Evolutionary conservation across 2,888 invertebrate genomes (phyloP).

Genomic region (Sphaerophoria rueppellii): DNA sequence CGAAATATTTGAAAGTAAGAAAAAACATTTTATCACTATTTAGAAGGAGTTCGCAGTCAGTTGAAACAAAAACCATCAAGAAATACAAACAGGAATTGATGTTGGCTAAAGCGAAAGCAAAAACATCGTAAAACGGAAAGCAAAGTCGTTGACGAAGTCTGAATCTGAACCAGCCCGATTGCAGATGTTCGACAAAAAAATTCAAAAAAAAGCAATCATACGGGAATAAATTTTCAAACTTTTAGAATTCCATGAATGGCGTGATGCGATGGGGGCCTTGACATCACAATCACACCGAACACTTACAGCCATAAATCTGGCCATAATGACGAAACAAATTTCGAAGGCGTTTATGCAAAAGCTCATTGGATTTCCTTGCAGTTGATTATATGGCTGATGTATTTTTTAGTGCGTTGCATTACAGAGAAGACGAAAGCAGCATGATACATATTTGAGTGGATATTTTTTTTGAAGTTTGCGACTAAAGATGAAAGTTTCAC

Average conservation of each 20-base stretch:
- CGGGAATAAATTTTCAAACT: constrained; percentile 50
- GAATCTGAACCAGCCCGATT: not conserved
- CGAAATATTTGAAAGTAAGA: constrained; percentile 35
- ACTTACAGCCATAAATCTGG: constrained; percentile 46
- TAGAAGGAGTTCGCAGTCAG: constrained; percentile 15
- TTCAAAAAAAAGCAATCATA: constrained; percentile 43
- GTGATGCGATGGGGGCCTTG: constrained; percentile 43
- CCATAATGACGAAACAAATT: constrained; percentile 49
- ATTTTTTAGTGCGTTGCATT: constrained; percentile 4
- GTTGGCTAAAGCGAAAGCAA: constrained; percentile 21
- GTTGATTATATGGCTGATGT: constrained; percentile 31
- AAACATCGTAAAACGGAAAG: not conserved
- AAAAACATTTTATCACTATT: constrained; percentile 66
- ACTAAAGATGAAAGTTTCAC: too few species aligned
- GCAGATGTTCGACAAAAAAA: not conserved
- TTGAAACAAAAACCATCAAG: not conserved
- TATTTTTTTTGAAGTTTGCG: too few species aligned
- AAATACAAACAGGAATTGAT: not conserved
- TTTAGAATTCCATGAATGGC: constrained; percentile 41
- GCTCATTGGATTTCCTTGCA: constrained; percentile 13
- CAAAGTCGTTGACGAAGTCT: constrained; percentile 5
- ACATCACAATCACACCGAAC: constrained; percentile 41
- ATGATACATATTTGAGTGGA: not conserved
- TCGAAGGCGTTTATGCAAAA: constrained; percentile 30
- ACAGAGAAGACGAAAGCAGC: not conserved